Evolutionary conservation across 2,888 invertebrate species (phyloP).

Genomic region (Diarsia dahlii): DNA sequence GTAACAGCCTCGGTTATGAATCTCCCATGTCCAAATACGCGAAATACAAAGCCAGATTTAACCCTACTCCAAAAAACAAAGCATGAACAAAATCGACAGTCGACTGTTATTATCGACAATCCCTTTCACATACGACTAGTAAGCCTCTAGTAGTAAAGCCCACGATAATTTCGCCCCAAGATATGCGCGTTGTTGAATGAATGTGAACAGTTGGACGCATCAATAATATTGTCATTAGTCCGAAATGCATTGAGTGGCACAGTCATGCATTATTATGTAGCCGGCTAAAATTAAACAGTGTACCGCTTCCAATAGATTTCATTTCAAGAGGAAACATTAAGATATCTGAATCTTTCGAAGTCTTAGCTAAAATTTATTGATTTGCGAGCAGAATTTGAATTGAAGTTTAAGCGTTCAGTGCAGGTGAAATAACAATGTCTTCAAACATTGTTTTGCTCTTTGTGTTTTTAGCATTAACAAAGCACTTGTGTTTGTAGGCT

Average conservation of each 20-base stretch:
- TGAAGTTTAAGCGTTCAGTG: background rate
- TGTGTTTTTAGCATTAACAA: background rate
- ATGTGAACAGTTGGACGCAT: slow-evolving; percentile 72
- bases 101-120: slow-evolving; percentile 26
- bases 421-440: background rate
- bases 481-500: background rate
- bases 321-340: slow-evolving; percentile 60
- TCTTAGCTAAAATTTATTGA: slow-evolving; percentile 27
- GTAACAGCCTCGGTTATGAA: slow-evolving; percentile 29
- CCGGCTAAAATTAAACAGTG: slow-evolving; percentile 48
- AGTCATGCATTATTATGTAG: slow-evolving; percentile 57
- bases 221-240: slow-evolving; percentile 68
- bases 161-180: slow-evolving; percentile 41
- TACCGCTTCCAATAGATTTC: slow-evolving; percentile 20
- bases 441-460: background rate
- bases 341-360: slow-evolving; percentile 27
- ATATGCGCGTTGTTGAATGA: slow-evolving; percentile 68
- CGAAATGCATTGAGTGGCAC: slow-evolving; percentile 54
- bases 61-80: background rate
- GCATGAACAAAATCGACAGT: slow-evolving; percentile 3
- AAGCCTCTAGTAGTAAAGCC: slow-evolving; percentile 20
- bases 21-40: slow-evolving; percentile 18
- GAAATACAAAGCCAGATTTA: slow-evolving; percentile 29
- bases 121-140: slow-evolving; percentile 2
- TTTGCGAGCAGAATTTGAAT: slow-evolving; percentile 1